phyloP scores from a whole-genome alignment of 2,888 invertebrate species.

The Thereva nobilitata region DNA sequence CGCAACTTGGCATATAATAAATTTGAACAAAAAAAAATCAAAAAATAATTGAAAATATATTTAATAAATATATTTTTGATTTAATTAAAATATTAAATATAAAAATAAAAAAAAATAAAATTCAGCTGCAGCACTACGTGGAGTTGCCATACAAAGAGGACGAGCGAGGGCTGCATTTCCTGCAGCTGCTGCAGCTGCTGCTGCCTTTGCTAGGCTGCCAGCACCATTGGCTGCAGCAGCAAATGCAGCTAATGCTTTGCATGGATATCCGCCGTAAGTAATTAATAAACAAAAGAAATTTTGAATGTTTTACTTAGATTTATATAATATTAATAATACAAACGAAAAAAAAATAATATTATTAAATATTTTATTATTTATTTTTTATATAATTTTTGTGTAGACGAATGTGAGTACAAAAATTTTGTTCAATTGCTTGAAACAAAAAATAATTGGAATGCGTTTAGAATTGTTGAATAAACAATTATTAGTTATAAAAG shows the following conservation, averaged over 20 bases:
- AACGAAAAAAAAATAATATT: conserved; percentile 21
- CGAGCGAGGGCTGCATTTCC: conserved; percentile 71
- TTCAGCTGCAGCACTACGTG: conserved; percentile 77
- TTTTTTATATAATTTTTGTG: background rate
- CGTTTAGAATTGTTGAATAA: no score
- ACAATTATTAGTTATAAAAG: no score
- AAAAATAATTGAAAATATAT: conserved; percentile 45
- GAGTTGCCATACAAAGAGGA: conserved; percentile 82
- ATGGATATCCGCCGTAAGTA: conserved; percentile 92
- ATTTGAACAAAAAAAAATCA: conserved; percentile 29
- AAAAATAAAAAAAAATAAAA: conserved; percentile 45
- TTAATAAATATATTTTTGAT: conserved; percentile 10
- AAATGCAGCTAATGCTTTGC: conserved; percentile 74
- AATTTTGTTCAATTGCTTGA: no score
- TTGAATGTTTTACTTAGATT: conserved; percentile 13
- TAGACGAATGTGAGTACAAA: no score
- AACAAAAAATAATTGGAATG: no score
- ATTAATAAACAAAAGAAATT: conserved; percentile 43
- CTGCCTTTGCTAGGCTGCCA: conserved; percentile 66
- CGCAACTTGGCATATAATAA: conserved; percentile 22
- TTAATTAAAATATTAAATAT: conserved; percentile 6
- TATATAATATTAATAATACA: background rate
- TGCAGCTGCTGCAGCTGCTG: conserved; percentile 35
- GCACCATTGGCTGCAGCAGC: conserved; percentile 69
- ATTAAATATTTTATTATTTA: conserved; percentile 35